Percentiles rank a stretch among this genome's conserved stretches.
Evolutionary conservation across 2,888 invertebrate genomes (phyloP).

Genomic region (Aporophyla lueneburgensis): DNA sequence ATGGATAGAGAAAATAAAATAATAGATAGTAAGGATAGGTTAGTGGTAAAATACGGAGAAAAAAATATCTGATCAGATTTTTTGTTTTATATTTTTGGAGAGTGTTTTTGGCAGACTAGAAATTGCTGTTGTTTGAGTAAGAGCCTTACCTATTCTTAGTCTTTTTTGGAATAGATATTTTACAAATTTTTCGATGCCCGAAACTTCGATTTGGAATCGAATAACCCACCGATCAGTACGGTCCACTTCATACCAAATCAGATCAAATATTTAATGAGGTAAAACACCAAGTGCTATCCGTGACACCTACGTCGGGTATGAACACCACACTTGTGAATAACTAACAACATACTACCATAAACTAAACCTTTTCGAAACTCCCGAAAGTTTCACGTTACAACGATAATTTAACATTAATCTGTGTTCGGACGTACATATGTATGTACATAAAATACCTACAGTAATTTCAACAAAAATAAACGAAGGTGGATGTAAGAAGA

Average conservation of each 20-base stretch:
- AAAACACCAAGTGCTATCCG: conserved; percentile 9
- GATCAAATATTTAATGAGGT: conserved; percentile 42
- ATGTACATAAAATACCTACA: too few species aligned
- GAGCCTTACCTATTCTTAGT: neutral
- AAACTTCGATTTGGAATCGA: neutral
- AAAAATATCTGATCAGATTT: conserved; percentile 8
- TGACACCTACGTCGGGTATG: conserved; percentile 20
- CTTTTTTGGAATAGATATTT: neutral
- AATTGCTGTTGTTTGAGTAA: neutral
- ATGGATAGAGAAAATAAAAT: conserved; percentile 50
- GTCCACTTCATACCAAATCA: neutral
- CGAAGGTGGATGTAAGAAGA: neutral
- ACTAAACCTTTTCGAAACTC: conserved; percentile 37
- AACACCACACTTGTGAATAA: conserved; percentile 30
- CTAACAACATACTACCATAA: conserved; percentile 33
- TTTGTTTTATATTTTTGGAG: neutral
- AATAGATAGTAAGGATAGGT: conserved; percentile 24
- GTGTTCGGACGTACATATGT: neutral
- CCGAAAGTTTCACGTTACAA: conserved; percentile 23
- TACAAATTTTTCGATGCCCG: neutral
- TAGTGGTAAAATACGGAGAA: conserved; percentile 11
- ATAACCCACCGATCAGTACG: neutral
- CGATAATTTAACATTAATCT: conserved; percentile 8
- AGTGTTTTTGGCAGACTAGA: neutral
- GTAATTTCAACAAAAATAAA: neutral